Conservation (phyloP, 2,797 vertebrate genomes). For the Crocidura indochinensis region DNA sequence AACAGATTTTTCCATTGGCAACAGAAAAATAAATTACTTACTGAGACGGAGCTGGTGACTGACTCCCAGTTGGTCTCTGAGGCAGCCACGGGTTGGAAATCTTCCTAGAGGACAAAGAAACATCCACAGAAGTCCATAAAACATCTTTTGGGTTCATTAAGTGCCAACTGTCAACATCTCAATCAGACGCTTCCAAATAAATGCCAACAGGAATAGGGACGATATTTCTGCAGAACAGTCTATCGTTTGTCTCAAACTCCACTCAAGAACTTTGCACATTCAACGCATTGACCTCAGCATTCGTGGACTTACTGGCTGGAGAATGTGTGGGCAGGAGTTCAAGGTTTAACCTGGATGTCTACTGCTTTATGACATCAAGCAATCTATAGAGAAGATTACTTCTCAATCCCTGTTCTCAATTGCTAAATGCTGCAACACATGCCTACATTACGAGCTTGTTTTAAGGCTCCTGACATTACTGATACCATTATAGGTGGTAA, state of each 20-base stretch:
- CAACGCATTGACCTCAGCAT: neutral
- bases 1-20: conserved; percentile 54
- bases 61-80: conserved; percentile 96
- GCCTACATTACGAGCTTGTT: conserved; percentile 24
- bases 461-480: conserved; percentile 11
- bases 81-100: conserved; percentile 91
- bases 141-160: conserved; percentile 53
- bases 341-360: conserved; percentile 7
- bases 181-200: conserved; percentile 36
- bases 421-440: neutral
- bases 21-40: conserved; percentile 90
- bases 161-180: conserved; percentile 51
- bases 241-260: conserved; percentile 12
- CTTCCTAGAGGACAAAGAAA: conserved; percentile 90
- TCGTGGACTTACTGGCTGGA: neutral
- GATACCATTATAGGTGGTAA: conserved; percentile 35
- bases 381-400: neutral
- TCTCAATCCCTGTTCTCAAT: neutral
- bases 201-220: conserved; percentile 1
- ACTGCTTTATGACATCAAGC: neutral
- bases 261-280: neutral
- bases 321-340: neutral
- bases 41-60: conserved; percentile 93
- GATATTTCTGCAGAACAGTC: neutral
- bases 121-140: conserved; percentile 71